Conservation (phyloP, 2,888 invertebrate genomes). For the Ectemnius cavifrons region DNA sequence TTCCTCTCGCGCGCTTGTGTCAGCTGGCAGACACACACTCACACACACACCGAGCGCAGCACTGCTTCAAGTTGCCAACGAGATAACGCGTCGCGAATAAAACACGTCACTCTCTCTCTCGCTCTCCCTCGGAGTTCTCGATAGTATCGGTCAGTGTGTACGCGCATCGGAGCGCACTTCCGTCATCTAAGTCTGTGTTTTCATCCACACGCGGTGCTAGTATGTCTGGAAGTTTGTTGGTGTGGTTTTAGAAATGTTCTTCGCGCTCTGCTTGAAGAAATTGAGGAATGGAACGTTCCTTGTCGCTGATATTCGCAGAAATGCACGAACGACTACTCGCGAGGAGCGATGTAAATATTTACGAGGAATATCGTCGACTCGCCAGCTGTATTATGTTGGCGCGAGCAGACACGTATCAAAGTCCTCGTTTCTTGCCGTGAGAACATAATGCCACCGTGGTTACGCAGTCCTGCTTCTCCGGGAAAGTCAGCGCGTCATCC, state of each 20-base stretch:
- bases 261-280: not conserved
- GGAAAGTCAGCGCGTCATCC: not conserved
- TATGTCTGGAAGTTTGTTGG: constrained; percentile 18
- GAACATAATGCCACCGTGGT: constrained; percentile 26
- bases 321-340: constrained; percentile 39
- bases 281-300: constrained; percentile 4
- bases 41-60: not conserved
- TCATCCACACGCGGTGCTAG: not conserved
- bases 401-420: constrained; percentile 36
- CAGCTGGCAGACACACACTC: not conserved
- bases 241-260: constrained; percentile 13
- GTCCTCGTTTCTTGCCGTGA: constrained; percentile 38
- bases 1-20: not conserved
- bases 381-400: constrained; percentile 51
- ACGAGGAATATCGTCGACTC: constrained; percentile 48
- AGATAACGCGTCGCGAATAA: constrained; percentile 1
- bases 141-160: not conserved
- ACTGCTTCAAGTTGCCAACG: not conserved
- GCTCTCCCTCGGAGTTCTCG: not conserved
- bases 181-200: constrained; percentile 8
- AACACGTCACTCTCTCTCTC: not conserved
- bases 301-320: constrained; percentile 18
- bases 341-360: constrained; percentile 49
- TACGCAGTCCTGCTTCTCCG: constrained; percentile 21
- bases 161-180: not conserved